Base-by-base conservation (phyloP, 2,888 invertebrate species). In the Altica lythri region DNA sequence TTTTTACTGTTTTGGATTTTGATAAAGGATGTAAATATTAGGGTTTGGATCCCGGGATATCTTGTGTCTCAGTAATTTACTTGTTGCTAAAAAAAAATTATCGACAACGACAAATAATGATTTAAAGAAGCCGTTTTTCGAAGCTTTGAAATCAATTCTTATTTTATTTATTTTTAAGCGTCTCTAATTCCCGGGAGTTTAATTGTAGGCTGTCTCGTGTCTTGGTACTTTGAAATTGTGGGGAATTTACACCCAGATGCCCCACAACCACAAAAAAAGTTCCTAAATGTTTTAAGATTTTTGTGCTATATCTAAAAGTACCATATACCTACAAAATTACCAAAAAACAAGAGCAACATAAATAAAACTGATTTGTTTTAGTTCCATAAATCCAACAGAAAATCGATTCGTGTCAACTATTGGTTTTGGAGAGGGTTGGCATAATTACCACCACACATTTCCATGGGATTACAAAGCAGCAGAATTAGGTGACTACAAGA, bases 361-460 rank as follows among this genome's bases (percentile, higher is more conserved):
- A n/a, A n/a, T n/a, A n/a, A n/a, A n/a, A n/a, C n/a, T n/a, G n/a
- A n/a, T 46, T 12, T 13, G 8, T 45, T 25, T 4, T 68, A 90
- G 90, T 68, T 81, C 83, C 57, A 86, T 90, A 29, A 86, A 84
- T 38, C 83, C 90, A 0, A 86, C 85, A 4, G 90, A 90, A 68
- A 89, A 86, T 67, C 71, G 84, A 6, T 76, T 83, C 4, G 89
- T 90, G 1, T 86, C 89, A 10, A 75, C 89, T 38, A 84, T 88
- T 6, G 88, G 90, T 0, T 73, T 90, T 12, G 90, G 90, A 1
- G 90, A 90, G 70, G 90, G 90, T n/a, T 90, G 89, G 89, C 90
- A 90, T 74, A 90, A 90, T 74, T 90, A 86, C 70, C 90, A 90
- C 70, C 90, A 90, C 71, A 89, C 87, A n/a, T 87, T 88, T 70